Base-by-base conservation (phyloP, 2,797 vertebrate species). In the Sparus aurata region DNA sequence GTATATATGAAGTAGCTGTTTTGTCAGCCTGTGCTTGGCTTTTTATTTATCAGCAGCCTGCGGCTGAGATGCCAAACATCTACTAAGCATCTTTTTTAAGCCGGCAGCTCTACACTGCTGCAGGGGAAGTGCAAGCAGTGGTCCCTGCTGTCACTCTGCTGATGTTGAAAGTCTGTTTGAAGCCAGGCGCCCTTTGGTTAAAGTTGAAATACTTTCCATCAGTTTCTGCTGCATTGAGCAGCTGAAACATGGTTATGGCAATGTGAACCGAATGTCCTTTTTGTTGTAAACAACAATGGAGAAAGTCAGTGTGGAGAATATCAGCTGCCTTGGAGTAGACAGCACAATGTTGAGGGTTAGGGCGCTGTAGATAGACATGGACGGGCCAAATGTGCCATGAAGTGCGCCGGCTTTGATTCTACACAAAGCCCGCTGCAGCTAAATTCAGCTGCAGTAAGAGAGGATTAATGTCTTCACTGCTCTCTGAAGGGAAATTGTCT, bases 31-130 rank as follows among this genome's bases (percentile, higher is more conserved):
- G 75, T 65, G 58, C 69, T 79, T 25, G 17, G 66, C 62, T 74
- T 76, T 87, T 85, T 80, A 90, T 87, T 86, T 76, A 79, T 87
- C 88, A 81, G 77, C 73, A 80, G 73, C 88, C 80, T 0, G 30
- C 79, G 82, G 83, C 82, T 86, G 70, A 86, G 80, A 85, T 77
- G 69, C 83, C 74, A 80, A 86, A 82, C 81, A 87, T 87, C 77
- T 76, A 84, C 86, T 82, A 75, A 86, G 85, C 82, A 86, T 91
- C 67, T 86, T 90, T 38, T 88, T 83, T 50, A 83, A 87, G 80
- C 85, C 58, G 1, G 71, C 69, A 85, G 86, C 77, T 83, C 57
- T 46, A 30, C 70, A 52, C 72, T 23, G 75, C 85, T 89, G 75
- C 80, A 67, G 61, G 73, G 66, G 69, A 83, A 83, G 81, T 69